Evolutionary conservation across 2,113 vertebrate genomes (phyloP), one percentile per base, ranked within the genome.

Genomic region (Atractosteus spatula): DNA sequence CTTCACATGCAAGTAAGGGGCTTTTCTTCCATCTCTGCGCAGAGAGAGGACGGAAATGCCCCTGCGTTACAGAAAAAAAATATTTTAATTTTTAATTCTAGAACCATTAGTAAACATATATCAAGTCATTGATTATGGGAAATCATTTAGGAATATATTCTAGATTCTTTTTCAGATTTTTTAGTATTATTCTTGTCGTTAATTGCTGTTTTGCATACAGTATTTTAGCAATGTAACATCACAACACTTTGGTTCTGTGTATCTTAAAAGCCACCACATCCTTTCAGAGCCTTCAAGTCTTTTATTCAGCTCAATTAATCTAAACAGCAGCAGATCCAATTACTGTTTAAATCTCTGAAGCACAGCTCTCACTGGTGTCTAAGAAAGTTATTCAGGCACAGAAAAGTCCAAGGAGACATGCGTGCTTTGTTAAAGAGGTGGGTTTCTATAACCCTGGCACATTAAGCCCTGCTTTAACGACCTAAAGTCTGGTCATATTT

Each of bases 151-250:
- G 29, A 29, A 29, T 29, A 29, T 29, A 29, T 29, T 29, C 1
- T 29, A 1, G 29, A 29, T 29, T 29, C 29, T 29, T 29, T 29
- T 29, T 29, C 29, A 29, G 29, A 2, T 29, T 29, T 29, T 29
- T 29, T 29, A 45, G 16, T 65, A 82, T 80, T 56, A 63, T 83
- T 84, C 55, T 42, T 11, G 29, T 2, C 45, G 80, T 82, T 77
- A 75, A 83, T 76, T 68, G 68, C 63, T 79, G 78, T 45, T 62
- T 8, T 29, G 29, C 29, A 29, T 59, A 29, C 54, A 11, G 66
- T 11, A 70, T 62, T 41, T 62, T 16, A 29, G 16, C 17, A 55
- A 17, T 47, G 5, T 54, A 51, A 29, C 45, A 43, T 47, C 16
- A 13, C 41, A n/a, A 43, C 41, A 66, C 47, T 6, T 72, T 29